A percentile compares a stretch with the other conserved stretches of the same genome.
Conservation (phyloP, 2,888 invertebrate genomes). For the Macrosoma leucophasiata region DNA sequence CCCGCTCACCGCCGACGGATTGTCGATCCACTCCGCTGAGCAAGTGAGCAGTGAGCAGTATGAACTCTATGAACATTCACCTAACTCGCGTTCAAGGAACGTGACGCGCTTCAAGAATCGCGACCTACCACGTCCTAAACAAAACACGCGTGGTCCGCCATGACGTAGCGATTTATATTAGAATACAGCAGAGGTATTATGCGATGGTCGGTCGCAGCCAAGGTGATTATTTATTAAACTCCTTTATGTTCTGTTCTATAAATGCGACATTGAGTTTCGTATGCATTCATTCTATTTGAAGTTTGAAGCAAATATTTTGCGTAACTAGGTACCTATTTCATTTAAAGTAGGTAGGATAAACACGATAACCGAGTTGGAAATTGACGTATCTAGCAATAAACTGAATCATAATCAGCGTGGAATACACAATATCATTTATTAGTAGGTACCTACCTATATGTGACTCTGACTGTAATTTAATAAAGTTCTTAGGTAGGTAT, state of each 20-base stretch:
- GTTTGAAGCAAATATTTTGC: no score
- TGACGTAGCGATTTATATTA: conserved; percentile 30
- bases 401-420: no score
- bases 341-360: no score
- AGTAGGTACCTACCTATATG: no score
- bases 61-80: conserved; percentile 14
- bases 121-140: conserved; percentile 29
- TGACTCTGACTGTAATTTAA: no score
- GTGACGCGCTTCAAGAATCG: conserved; percentile 18
- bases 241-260: no score
- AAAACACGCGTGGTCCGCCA: conserved; percentile 27
- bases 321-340: no score
- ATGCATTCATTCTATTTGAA: no score
- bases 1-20: conserved; percentile 42
- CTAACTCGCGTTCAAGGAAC: conserved; percentile 21
- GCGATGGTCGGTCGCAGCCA: conserved; percentile 26
- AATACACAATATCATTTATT: no score
- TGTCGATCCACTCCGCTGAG: conserved; percentile 42
- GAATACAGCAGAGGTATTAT: conserved; percentile 21
- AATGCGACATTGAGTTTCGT: neutral
- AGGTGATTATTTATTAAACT: conserved; percentile 25
- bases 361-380: no score
- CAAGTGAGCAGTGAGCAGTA: conserved; percentile 27
- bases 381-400: no score
- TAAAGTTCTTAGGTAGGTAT: no score